Conservation (phyloP, 2,888 invertebrate genomes). For the Tenthredo amoena region DNA sequence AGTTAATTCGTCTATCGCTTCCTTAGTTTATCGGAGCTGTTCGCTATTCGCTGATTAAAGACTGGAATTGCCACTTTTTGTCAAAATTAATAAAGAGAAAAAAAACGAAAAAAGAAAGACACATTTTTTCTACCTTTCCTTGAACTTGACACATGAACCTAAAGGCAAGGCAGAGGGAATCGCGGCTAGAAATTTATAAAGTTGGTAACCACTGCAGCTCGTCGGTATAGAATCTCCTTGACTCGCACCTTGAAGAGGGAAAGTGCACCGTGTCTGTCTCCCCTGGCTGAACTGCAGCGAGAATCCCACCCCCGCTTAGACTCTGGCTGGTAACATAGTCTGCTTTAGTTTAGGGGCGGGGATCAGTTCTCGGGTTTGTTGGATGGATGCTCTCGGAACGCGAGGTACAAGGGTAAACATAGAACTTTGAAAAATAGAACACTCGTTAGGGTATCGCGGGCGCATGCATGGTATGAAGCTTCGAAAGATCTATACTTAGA, state of each 20-base stretch:
- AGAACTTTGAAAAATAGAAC: conserved; percentile 66
- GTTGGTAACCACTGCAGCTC: conserved; percentile 55
- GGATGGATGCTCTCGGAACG: conserved; percentile 22
- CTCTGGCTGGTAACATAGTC: conserved; percentile 27
- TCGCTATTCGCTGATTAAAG: no score
- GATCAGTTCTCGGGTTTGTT: background rate
- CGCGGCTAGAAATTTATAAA: background rate
- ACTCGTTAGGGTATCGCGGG: conserved; percentile 62
- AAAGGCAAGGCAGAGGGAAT: background rate
- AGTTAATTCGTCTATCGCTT: no score
- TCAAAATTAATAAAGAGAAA: background rate
- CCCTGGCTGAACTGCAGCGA: conserved; percentile 55
- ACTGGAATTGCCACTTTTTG: no score
- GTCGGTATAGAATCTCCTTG: conserved; percentile 44
- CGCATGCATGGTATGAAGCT: conserved; percentile 49
- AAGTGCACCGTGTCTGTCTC: conserved; percentile 68
- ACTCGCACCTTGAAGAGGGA: conserved; percentile 58
- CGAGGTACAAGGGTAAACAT: conserved; percentile 61
- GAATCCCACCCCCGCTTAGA: conserved; percentile 54
- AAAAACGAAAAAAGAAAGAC: background rate
- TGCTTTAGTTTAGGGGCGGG: background rate
- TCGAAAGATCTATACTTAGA: conserved; percentile 27
- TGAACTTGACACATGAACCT: conserved; percentile 1
- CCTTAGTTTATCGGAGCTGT: no score
- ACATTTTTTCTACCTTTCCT: background rate